Evolutionary conservation across 2,888 invertebrate species (phyloP).

Genomic region (Thyatira batis): DNA sequence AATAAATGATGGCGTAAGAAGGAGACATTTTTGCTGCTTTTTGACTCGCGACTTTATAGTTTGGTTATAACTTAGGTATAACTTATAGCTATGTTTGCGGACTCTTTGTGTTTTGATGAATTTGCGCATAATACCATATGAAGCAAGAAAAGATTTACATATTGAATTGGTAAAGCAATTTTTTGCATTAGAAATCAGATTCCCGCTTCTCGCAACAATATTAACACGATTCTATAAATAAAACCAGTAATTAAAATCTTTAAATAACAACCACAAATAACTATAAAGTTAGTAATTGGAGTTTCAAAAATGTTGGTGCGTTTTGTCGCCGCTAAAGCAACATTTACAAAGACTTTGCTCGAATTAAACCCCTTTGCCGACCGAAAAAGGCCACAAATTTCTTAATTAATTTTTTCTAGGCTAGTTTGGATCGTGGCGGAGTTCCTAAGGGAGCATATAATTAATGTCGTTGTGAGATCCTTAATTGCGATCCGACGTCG

Average conservation of each 20-base stretch:
- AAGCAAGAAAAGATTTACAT: too few relatives aligned
- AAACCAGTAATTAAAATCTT: neutral
- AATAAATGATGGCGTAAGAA: too few relatives aligned
- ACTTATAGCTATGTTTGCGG: too few relatives aligned
- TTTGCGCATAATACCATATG: too few relatives aligned
- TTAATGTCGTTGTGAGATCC: conserved; percentile 72
- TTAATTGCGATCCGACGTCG: conserved; percentile 68
- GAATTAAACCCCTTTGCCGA: conserved; percentile 20
- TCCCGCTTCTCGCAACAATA: too few relatives aligned
- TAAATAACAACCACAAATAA: neutral
- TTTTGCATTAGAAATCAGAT: too few relatives aligned
- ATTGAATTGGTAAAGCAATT: too few relatives aligned
- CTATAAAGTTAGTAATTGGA: neutral
- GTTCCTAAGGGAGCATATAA: conserved; percentile 64
- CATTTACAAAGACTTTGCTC: conserved; percentile 9
- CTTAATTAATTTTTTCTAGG: conserved; percentile 69
- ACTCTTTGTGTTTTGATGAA: too few relatives aligned
- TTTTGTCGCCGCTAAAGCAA: neutral
- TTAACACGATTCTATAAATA: too few relatives aligned
- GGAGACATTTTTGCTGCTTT: too few relatives aligned
- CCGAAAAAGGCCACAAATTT: conserved; percentile 46
- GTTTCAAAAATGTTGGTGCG: neutral
- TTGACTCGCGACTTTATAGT: too few relatives aligned
- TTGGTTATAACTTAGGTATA: too few relatives aligned
- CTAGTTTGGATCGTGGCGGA: conserved; percentile 61